Evolutionary conservation across 2,113 vertebrate genomes (phyloP), one percentile per base, ranked within the genome.

Genomic region (Megaceryle maxima): DNA sequence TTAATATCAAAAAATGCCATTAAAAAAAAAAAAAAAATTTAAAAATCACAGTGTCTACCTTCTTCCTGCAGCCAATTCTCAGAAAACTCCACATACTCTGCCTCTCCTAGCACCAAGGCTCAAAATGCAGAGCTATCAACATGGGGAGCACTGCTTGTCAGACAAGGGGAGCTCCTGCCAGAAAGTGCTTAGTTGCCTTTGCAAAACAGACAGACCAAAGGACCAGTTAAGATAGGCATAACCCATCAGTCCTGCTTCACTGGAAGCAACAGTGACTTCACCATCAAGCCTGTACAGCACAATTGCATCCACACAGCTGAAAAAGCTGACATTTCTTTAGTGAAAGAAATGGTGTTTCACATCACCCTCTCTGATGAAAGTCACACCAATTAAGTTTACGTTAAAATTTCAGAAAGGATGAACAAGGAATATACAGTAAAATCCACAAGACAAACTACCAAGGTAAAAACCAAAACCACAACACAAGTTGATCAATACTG

Each of bases 301-400:
- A 0, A 31, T 1, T 21, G 15, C 28, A 51, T 18, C 11, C 25
- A 51, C 2, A 2, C 16, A 48, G 25, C 21, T 3, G 17, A 57
- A 48, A 76, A 67, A 63, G 12, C 28, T 59, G 48, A 25, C 26
- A 80, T 12, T n/a, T 10, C 41, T 68, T n/a, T 59, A 86, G 55
- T 4, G 22, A 19, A 16, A 66, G 29, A 88, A 92, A 9, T 1
- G 0, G 15, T 55, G 62, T 56, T 86, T 76, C 48, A 55, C 20
- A 51, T 26, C 62, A 69, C 17, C n/a, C 13, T 53, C 25, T 35
- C 39, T 29, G 29, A 53, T 26, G 12, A 13, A 67, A 83, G 35
- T 28, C 48, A 62, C 2, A 7, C 7, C 50, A 44, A 43, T 31
- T 41, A 83, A 62, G 25, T 14, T 59, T 21, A 33, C 12, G 29